Base-by-base conservation (phyloP, 2,797 vertebrate genomes). In the Nyctibius grandis region DNA sequence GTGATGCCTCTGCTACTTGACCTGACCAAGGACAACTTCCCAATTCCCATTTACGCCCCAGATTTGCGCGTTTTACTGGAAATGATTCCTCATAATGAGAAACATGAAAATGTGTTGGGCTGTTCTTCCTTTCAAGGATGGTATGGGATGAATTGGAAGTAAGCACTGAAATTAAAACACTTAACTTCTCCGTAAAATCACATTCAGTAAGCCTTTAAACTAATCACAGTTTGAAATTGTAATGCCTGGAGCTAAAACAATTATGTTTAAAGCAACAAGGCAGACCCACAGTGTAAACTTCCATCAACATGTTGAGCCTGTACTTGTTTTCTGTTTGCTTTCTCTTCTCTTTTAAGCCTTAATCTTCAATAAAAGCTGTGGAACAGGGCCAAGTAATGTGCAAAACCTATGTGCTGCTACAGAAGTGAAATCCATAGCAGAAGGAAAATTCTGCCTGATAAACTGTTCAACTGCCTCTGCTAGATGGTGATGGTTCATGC, bases 161-260 rank as follows among this genome's bases (percentile, higher is more conserved):
- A 79, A 89, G 68, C 61, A 42, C 20, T 84, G 87, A 85, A 83
- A 95, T 95, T 80, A 87, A 91, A 93, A 40, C 42, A 77, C 48
- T 84, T 73, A 77, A 64, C 38, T 51, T 77, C 64, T 78, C 75
- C 53, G 72, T 93, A 78, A 95, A 91, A 85, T 75, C 4, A 4
- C 47, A 51, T 89, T 92, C 81, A 91, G 16, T 85, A 65, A 94
- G 75, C 72, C 53, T 77, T 94, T 95, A 88, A 88, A 93, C 59
- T 95, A 84, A 91, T 93, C 88, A 76, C 82, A 96, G 89, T 79
- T 96, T 60, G 74, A 88, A 93, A 88, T 12, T 48, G 47, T 69
- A 80, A 91, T 59, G 84, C 86, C 90, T 84, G 72, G 40, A 96
- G 93, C 93, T 93, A 85, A 94, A 89, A 28, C 53, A 74, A 64